These are phyloP conservation scores for Cyphomyrus plagiostoma DNA, from an alignment of 2,113 vertebrate genomes.

Conservation along the genomic window DNA sequence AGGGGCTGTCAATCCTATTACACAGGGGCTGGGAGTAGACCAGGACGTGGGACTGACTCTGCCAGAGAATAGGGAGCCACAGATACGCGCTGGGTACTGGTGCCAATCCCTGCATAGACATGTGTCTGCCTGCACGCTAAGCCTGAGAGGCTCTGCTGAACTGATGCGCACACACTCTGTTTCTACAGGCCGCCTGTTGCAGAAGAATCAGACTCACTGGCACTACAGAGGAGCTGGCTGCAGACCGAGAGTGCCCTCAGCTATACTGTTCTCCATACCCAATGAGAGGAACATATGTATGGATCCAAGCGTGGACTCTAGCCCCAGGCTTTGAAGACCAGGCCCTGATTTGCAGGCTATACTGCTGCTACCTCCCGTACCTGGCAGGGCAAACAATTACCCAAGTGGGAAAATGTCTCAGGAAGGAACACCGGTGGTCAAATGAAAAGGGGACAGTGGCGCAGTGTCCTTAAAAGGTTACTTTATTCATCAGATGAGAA, in stretches of 20 bases:
- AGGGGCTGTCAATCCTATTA: not conserved
- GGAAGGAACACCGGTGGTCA: slow-evolving; percentile 19
- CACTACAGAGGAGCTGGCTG: not conserved
- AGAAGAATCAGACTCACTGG: not conserved
- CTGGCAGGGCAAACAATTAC: not conserved
- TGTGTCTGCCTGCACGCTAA: not conserved
- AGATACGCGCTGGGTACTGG: not conserved
- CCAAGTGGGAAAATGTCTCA: not conserved
- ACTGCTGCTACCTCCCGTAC: not conserved
- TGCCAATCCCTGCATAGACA: not conserved
- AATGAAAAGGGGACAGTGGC: slow-evolving; percentile 13
- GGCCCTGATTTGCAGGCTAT: slow-evolving; percentile 25
- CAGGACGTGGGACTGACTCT: not conserved
- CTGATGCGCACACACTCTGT: not conserved
- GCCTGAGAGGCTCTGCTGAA: not conserved
- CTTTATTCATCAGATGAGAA: slow-evolving; percentile 55
- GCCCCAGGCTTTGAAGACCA: not conserved
- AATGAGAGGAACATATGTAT: not conserved
- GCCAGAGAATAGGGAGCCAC: not conserved
- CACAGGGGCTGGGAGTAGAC: not conserved
- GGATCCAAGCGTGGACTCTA: not conserved
- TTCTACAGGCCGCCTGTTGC: not conserved
- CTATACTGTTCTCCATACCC: slow-evolving; percentile 12
- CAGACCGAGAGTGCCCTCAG: slow-evolving; percentile 12
- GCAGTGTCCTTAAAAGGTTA: slow-evolving; percentile 34